Base-by-base conservation (phyloP, 2,888 invertebrate genomes). In the Limnephilus rhombicus region DNA sequence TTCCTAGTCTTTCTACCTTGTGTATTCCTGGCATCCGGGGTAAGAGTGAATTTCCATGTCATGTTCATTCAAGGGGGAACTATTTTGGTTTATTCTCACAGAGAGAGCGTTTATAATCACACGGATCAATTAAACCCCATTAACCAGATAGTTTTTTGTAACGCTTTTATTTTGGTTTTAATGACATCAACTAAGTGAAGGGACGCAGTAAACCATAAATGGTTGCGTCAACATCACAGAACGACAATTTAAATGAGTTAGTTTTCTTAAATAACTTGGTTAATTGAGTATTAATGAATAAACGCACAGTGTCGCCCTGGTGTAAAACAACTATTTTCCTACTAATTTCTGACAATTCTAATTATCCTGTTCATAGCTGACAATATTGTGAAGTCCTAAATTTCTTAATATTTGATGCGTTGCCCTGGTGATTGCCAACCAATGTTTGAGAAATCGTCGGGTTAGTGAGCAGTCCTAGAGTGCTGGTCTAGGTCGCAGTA, bases 161-260 rank as follows among this genome's bases (percentile, higher is more conserved):
- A n/a, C 68, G 68, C 68, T n/a, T 68, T 68, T 68, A 68, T 68
- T 68, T 68, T 68, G 68, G 68, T 68, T 68, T 68, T 68, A 68
- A 68, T 68, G 68, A n/a, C 68, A 68, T n/a, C 68, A 68, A 24
- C 9, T 68, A 24, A 68, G 18, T 18, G 9, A 68, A 68, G 68
- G 68, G 68, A 18, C 7, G 18, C 53, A 53, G 18, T 53, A 53
- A 53, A 15, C 53, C 18, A 18, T 3, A 24, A 18, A 53, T 53
- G 18, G 18, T 53, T 53, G 53, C 53, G 53, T 53, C 53, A 53
- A 53, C 15, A 18, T 53, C 53, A 53, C 13, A 49, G 49, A 15
- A 49, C 49, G 13, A 49, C 15, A 49, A 13, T 49, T 49, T 49
- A 49, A 49, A 49, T 49, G 49, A 15, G 49, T 49, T 49, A 49